These are phyloP conservation scores for Aphaenogaster floridana DNA, from an alignment of 1,140 invertebrate species.

Conservation along the genomic window DNA sequence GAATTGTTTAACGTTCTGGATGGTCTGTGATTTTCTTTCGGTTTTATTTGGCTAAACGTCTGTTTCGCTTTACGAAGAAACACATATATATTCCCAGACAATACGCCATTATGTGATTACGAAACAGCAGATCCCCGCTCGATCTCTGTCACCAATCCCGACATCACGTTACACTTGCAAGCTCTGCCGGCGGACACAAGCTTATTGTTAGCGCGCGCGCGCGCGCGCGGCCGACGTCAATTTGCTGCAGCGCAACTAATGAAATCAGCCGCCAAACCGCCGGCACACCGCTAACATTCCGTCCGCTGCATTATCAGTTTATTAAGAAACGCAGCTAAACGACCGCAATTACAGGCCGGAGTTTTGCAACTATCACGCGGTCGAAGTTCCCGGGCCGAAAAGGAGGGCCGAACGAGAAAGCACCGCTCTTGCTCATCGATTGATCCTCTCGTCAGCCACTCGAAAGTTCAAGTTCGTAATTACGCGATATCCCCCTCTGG, in stretches of 20 bases:
- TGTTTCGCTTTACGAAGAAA: background rate
- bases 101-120: background rate
- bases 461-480: conserved; percentile 61
- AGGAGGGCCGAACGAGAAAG: conserved; percentile 13
- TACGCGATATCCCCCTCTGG: conserved; percentile 20
- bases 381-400: conserved; percentile 18
- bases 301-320: conserved; percentile 6
- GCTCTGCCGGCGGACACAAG: background rate
- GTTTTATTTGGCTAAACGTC: background rate
- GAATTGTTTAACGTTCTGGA: background rate
- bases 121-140: background rate
- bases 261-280: background rate
- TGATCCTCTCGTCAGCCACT: conserved; percentile 30
- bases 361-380: conserved; percentile 25
- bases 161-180: background rate
- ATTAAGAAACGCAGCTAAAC: conserved; percentile 38
- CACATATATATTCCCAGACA: background rate
- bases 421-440: conserved; percentile 28
- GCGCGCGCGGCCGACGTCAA: background rate
- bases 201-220: background rate
- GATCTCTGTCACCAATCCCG: background rate
- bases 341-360: conserved; percentile 25
- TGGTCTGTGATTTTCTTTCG: background rate
- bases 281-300: background rate
- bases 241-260: background rate